These are phyloP conservation scores for Ligdia adustata DNA, from an alignment of 2,888 invertebrate species.

Conservation along the genomic window DNA sequence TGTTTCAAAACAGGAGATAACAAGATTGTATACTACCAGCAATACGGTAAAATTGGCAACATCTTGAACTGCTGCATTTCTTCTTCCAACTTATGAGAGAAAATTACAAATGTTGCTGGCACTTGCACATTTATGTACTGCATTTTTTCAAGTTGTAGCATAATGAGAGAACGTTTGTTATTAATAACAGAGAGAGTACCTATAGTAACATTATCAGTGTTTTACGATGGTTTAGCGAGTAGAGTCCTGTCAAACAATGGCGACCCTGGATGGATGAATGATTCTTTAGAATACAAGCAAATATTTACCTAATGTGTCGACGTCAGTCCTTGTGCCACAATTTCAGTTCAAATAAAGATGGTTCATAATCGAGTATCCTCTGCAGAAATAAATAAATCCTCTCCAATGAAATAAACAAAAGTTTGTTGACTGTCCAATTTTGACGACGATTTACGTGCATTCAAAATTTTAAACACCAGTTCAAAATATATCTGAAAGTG, in stretches of 20 bases:
- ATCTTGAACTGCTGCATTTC: slow-evolving; percentile 31
- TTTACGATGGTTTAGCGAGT: slow-evolving; percentile 44
- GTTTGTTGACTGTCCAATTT: slow-evolving; percentile 84
- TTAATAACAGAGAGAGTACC: slow-evolving; percentile 50
- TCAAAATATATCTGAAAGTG: slow-evolving; percentile 66
- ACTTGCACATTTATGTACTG: slow-evolving; percentile 31
- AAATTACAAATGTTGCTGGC: slow-evolving; percentile 22
- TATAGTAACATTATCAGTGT: slow-evolving; percentile 43
- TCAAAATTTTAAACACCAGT: slow-evolving; percentile 74
- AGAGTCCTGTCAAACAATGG: slow-evolving; percentile 78
- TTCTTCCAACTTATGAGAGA: slow-evolving; percentile 34
- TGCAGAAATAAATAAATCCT: slow-evolving; percentile 71
- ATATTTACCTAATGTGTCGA: slow-evolving; percentile 78
- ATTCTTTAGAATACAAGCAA: slow-evolving; percentile 49
- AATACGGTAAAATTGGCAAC: slow-evolving; percentile 39
- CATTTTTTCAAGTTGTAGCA: slow-evolving; percentile 31
- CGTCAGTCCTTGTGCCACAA: slow-evolving; percentile 75
- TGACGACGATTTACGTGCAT: slow-evolving; percentile 71
- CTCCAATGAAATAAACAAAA: slow-evolving; percentile 82
- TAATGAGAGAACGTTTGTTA: slow-evolving; percentile 48
- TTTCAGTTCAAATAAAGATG: slow-evolving; percentile 70
- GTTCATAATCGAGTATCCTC: slow-evolving; percentile 76
- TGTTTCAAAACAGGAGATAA: slow-evolving; percentile 13
- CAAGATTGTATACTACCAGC: slow-evolving; percentile 24
- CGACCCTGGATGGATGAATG: slow-evolving; percentile 68